These are phyloP conservation scores for Ormyrus rosae DNA, from an alignment of 2,888 invertebrate species.

Conservation along the genomic window DNA sequence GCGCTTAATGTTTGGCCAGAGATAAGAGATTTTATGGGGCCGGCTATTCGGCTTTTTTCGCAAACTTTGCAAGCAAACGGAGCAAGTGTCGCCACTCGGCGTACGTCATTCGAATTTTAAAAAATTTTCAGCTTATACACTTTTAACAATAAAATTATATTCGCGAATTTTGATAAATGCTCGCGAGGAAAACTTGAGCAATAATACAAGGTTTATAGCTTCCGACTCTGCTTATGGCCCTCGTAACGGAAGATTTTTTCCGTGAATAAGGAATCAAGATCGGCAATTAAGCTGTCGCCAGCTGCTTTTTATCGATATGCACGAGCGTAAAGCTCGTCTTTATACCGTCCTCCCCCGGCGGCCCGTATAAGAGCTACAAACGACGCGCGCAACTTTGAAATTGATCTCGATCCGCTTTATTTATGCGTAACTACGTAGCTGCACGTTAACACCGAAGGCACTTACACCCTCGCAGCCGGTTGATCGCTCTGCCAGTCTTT, in stretches of 20 bases:
- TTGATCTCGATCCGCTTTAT: constrained; percentile 21
- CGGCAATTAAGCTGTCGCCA: background rate
- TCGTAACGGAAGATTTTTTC: too few species aligned
- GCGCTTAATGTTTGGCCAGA: too few species aligned
- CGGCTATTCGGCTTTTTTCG: background rate
- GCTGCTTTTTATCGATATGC: background rate
- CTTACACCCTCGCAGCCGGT: background rate
- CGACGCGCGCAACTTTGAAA: constrained; percentile 17
- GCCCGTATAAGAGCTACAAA: background rate
- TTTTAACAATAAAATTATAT: too few species aligned
- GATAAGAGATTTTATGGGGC: too few species aligned
- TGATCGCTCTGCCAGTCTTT: background rate
- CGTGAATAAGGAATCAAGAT: background rate
- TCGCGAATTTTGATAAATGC: too few species aligned
- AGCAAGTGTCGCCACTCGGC: too few species aligned
- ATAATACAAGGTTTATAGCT: background rate
- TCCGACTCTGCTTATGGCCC: too few species aligned
- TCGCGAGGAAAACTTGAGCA: background rate
- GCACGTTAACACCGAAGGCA: background rate
- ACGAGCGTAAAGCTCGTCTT: background rate
- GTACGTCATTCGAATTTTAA: too few species aligned
- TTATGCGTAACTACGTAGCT: background rate
- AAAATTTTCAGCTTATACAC: too few species aligned
- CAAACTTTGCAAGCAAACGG: too few species aligned
- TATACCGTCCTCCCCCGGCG: background rate